These are phyloP conservation scores for Platalea minor DNA, from an alignment of 2,797 vertebrate species.

Conservation along the genomic window DNA sequence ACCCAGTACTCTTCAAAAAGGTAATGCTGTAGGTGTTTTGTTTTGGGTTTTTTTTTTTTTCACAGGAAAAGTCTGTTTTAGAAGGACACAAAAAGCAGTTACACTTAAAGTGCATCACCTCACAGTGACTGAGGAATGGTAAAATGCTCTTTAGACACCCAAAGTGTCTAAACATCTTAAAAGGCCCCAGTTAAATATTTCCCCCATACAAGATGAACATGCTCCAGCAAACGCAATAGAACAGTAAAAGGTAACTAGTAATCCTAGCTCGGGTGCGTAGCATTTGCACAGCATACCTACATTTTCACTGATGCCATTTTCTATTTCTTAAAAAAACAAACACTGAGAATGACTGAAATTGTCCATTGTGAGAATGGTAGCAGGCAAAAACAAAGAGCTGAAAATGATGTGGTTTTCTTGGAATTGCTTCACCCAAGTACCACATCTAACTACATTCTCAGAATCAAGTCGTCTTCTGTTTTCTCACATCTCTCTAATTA, in stretches of 20 bases:
- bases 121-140: not conserved
- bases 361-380: not conserved
- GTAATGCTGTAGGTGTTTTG: not conserved
- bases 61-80: not conserved
- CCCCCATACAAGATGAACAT: not conserved
- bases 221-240: not conserved
- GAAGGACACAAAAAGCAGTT: not conserved
- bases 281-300: not conserved
- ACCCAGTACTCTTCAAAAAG: not conserved
- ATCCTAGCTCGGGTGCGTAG: fast-evolving
- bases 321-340: not conserved
- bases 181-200: not conserved
- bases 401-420: not conserved
- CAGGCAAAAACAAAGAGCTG: not conserved
- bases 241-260: not conserved
- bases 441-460: not conserved
- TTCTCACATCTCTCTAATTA: not conserved
- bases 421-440: not conserved
- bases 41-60: fast-evolving
- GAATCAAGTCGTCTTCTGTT: not conserved
- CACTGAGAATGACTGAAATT: not conserved
- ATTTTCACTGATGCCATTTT: not conserved
- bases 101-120: not conserved
- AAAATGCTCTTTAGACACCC: not conserved
- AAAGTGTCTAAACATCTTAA: not conserved